Base-by-base conservation (phyloP, 2,797 vertebrate species). In the Cottoperca gobio region DNA sequence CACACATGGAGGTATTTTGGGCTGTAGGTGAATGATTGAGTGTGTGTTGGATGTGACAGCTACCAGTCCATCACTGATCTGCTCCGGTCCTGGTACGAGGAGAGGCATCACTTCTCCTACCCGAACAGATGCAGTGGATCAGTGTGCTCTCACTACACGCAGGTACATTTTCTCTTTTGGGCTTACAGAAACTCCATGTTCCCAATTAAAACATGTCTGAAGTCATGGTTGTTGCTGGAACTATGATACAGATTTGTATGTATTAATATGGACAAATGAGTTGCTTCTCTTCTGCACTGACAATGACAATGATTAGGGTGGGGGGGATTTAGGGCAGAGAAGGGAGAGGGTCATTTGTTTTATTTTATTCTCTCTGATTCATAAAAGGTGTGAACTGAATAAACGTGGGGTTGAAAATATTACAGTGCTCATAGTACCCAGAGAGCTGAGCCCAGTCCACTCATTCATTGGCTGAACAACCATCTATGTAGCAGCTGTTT, bases 121-220 rank as follows among this genome's bases (percentile, higher is more conserved):
- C 97, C 97, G 3, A 93, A 88, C 92, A 92, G 80, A 76, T 97
- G 97, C 88, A 93, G 81, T 0, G 92, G 96, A 16, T 88, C 95
- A 0, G 95, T 97, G 57, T 97, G 97, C 88, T 95, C 95, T 70
- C 97, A 97, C 88, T 97, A 98, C 73, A 98, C 96, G 0, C 96
- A 98, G 96, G 97, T 97, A 92, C 0, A 19, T 8, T 37, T 14
- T 52, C 12, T 6, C 1, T 39, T 50, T 0, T n/a, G 26, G 26
- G 8, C 12, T 59, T 7, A 58, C 13, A n/a, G 21, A 55, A 35
- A 39, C 33, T 53, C 23, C 9, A 12, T 28, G 6, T 54, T 67
- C 42, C 42, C 24, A 19, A 26, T 4, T 16, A n/a, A 31, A 14
- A 16, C 2, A 40, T 3, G 33, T 50, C 24, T 45, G 12, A 48